These are phyloP conservation scores for Amphimallon solstitiale DNA, from an alignment of 2,888 invertebrate species.

Conservation along the genomic window DNA sequence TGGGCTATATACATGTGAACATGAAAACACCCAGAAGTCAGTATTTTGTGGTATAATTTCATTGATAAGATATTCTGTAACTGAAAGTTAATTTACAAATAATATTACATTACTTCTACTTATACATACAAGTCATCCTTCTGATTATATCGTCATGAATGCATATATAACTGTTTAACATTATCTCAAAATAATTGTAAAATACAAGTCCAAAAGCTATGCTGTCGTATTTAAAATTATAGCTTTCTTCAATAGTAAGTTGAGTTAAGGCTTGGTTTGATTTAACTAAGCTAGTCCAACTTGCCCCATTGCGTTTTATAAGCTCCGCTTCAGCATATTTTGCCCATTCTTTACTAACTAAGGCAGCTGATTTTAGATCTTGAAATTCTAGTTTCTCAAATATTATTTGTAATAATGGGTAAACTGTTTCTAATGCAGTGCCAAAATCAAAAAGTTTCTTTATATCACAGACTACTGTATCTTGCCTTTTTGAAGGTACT, in stretches of 20 bases:
- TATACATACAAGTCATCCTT: conserved; percentile 38
- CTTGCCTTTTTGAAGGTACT: neutral
- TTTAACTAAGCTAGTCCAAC: conserved; percentile 49
- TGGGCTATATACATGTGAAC: conserved; percentile 15
- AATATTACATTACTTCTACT: neutral
- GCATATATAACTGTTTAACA: conserved; percentile 51
- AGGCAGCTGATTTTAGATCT: conserved; percentile 50
- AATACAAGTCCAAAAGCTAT: conserved; percentile 44
- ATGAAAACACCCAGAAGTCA: conserved; percentile 32
- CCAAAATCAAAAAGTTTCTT: conserved; percentile 48
- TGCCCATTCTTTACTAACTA: conserved; percentile 53
- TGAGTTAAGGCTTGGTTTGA: neutral
- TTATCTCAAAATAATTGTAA: conserved; percentile 50
- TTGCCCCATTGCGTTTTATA: conserved; percentile 48
- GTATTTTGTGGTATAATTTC: conserved; percentile 10
- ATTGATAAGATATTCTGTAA: conserved; percentile 27
- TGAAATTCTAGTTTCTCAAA: conserved; percentile 52
- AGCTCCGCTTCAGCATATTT: conserved; percentile 48
- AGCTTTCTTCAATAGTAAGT: conserved; percentile 2
- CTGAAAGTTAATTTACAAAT: conserved; percentile 7
- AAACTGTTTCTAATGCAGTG: conserved; percentile 52
- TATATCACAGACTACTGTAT: neutral
- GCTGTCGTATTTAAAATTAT: conserved; percentile 23
- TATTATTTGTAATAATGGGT: conserved; percentile 53
- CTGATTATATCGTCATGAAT: conserved; percentile 45